These are phyloP conservation scores for Mixornis gularis DNA, from an alignment of 2,113 vertebrate genomes.

Conservation along the genomic window DNA sequence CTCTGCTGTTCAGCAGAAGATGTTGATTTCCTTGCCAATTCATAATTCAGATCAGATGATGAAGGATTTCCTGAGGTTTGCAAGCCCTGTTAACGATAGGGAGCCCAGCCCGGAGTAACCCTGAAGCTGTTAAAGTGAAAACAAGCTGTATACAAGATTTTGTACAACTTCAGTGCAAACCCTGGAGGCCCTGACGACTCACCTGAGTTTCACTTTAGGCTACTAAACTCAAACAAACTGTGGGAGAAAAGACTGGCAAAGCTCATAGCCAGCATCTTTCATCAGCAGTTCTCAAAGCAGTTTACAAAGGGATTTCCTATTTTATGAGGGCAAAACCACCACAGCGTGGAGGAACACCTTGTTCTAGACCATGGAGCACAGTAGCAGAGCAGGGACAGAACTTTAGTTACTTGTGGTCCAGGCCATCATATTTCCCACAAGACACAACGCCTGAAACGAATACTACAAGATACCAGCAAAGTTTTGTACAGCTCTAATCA, in stretches of 20 bases:
- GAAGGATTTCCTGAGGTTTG: background rate
- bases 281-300: background rate
- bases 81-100: background rate
- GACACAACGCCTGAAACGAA: background rate
- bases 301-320: background rate
- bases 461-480: background rate
- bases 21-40: background rate
- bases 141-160: background rate
- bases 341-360: background rate
- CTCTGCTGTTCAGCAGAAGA: conserved; percentile 1
- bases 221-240: background rate
- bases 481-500: background rate
- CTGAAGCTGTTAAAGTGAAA: background rate
- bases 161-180: background rate
- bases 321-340: background rate
- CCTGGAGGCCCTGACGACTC: background rate
- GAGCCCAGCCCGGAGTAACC: background rate
- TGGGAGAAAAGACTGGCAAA: background rate
- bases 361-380: background rate
- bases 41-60: background rate
- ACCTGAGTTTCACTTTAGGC: background rate
- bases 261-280: background rate
- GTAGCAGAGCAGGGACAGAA: background rate
- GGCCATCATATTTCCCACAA: background rate
- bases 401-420: background rate